Conservation (phyloP, 2,888 invertebrate species). For the Podabrus alpinus region DNA sequence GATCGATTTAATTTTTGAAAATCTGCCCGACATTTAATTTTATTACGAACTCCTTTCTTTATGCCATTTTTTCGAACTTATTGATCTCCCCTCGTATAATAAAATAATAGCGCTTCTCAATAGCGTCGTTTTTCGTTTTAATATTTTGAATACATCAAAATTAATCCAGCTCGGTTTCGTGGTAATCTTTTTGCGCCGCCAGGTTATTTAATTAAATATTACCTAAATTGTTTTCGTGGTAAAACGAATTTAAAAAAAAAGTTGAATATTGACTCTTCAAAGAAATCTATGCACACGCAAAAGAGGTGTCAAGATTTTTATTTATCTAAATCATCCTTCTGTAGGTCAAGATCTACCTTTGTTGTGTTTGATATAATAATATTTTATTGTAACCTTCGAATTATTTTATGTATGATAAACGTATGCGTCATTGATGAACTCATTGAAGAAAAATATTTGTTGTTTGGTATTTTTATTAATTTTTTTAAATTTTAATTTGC, state of each 20-base stretch:
- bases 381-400: background rate
- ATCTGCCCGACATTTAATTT: too few species aligned
- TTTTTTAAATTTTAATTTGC: background rate
- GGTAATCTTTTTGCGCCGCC: background rate
- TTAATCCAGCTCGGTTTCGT: background rate
- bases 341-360: background rate
- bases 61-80: too few species aligned
- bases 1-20: too few species aligned
- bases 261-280: background rate
- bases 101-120: too few species aligned
- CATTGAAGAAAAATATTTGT: background rate
- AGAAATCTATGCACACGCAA: background rate
- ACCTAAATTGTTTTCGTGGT: background rate
- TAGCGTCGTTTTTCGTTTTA: too few species aligned
- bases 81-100: too few species aligned
- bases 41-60: too few species aligned
- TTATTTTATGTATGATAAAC: background rate
- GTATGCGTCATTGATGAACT: background rate
- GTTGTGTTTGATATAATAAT: background rate
- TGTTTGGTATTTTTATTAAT: background rate
- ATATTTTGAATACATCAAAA: background rate
- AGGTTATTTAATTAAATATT: background rate
- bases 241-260: background rate
- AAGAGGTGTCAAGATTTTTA: background rate
- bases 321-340: background rate